These are phyloP conservation scores for Nomada hirtipes DNA, from an alignment of 2,888 invertebrate species.

Conservation along the genomic window DNA sequence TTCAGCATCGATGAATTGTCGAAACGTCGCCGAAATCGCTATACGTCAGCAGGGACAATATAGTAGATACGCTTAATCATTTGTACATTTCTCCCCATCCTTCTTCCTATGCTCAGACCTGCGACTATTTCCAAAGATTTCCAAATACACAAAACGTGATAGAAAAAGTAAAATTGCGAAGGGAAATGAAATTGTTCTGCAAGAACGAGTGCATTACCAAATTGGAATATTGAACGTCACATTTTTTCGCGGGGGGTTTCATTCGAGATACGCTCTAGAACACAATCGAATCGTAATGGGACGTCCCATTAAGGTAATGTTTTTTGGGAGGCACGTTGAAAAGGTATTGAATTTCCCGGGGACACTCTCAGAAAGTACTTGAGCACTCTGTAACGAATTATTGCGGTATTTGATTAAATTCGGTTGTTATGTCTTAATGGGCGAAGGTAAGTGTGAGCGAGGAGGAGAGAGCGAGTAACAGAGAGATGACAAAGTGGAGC, in stretches of 20 bases:
- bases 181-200: background rate
- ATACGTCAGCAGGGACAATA: slow-evolving; percentile 27
- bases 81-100: slow-evolving; percentile 34
- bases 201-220: background rate
- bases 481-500: slow-evolving; percentile 27
- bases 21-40: slow-evolving; percentile 50
- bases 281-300: slow-evolving; percentile 46
- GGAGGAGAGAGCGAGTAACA: too few relatives aligned
- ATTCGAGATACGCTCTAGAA: background rate
- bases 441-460: background rate
- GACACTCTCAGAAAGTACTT: slow-evolving; percentile 19
- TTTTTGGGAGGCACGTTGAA: slow-evolving; percentile 8
- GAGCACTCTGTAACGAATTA: slow-evolving; percentile 38
- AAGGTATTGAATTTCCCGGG: slow-evolving; percentile 20
- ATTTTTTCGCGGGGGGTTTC: background rate
- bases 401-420: slow-evolving; percentile 52
- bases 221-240: background rate
- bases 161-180: background rate
- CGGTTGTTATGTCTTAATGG: slow-evolving; percentile 41
- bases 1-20: slow-evolving; percentile 77
- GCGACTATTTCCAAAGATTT: background rate
- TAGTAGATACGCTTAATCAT: background rate
- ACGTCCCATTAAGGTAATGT: slow-evolving; percentile 34
- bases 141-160: background rate
- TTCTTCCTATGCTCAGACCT: slow-evolving; percentile 1